phyloP scores from a whole-genome alignment of 2,797 vertebrate species.

The Lerista edwardsae region DNA sequence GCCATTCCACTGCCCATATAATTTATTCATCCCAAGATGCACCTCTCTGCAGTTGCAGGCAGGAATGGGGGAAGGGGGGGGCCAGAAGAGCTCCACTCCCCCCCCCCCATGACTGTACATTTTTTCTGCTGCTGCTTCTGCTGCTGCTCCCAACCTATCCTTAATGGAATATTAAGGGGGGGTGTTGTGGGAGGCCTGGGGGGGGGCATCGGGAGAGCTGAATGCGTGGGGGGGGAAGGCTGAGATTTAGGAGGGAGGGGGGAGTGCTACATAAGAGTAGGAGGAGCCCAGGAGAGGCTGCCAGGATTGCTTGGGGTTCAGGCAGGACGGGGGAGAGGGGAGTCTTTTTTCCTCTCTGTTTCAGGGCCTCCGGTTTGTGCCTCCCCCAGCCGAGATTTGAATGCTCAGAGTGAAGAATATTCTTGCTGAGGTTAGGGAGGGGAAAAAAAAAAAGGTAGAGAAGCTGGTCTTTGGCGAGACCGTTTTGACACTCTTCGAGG shows the following conservation, averaged over 20 bases:
- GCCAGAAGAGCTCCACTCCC: background rate
- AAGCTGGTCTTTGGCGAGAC: background rate
- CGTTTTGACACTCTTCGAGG: background rate
- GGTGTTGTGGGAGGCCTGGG: background rate
- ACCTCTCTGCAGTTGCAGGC: conserved; percentile 37
- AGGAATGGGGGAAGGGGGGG: conserved; percentile 37
- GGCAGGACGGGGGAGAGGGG: background rate
- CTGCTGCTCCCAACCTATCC: background rate
- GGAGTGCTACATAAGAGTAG: background rate
- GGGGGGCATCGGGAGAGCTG: background rate
- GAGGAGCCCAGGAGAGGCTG: background rate
- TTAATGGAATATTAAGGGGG: background rate
- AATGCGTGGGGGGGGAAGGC: background rate
- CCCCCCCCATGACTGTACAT: conserved; percentile 2
- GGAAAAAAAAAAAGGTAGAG: background rate
- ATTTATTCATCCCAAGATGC: conserved; percentile 52
- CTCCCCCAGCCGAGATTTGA: background rate
- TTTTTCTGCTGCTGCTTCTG: conserved; percentile 5
- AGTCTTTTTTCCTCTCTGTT: background rate
- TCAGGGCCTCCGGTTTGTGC: background rate
- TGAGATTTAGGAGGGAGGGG: background rate
- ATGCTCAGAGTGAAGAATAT: background rate
- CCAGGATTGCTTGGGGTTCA: background rate
- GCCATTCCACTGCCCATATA: conserved; percentile 38
- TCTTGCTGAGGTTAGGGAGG: too few species aligned